phyloP scores from a whole-genome alignment of 2,888 invertebrate species.

The Amitus sp. region DNA sequence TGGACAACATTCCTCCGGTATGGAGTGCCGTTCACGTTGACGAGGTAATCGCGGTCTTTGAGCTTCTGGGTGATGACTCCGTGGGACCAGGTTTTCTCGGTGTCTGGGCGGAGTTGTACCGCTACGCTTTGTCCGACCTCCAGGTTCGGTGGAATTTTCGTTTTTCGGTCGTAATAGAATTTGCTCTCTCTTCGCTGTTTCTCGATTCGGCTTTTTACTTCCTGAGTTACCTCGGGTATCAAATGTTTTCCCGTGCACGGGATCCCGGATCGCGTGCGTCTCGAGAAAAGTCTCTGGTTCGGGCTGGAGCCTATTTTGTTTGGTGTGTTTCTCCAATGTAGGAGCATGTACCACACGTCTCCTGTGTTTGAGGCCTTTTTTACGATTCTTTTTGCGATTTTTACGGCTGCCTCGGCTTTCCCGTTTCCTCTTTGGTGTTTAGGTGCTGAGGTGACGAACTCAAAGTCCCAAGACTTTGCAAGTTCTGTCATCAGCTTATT shows the following conservation, averaged over 20 bases:
- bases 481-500: slow-evolving; percentile 7
- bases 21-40: not conserved
- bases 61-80: not conserved
- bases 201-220: not conserved
- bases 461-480: slow-evolving; percentile 9
- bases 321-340: slow-evolving; percentile 36
- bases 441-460: slow-evolving; percentile 21
- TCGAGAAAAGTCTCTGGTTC: slow-evolving; percentile 14
- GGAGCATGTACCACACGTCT: slow-evolving; percentile 27
- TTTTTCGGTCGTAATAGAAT: slow-evolving; percentile 14
- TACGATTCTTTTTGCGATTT: slow-evolving; percentile 27
- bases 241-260: slow-evolving; percentile 8
- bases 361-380: slow-evolving; percentile 19
- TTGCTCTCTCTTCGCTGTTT: not conserved
- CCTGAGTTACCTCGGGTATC: not conserved
- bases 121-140: slow-evolving; percentile 5
- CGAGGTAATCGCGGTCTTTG: not conserved
- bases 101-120: slow-evolving; percentile 5
- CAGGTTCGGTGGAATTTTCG: slow-evolving; percentile 8
- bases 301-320: slow-evolving; percentile 23
- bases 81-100: not conserved
- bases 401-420: slow-evolving; percentile 20
- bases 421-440: slow-evolving; percentile 25
- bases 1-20: no score
- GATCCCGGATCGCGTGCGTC: slow-evolving; percentile 11